phyloP scores from a whole-genome alignment of 2,888 invertebrate genomes.

The Mythimna pallens region DNA sequence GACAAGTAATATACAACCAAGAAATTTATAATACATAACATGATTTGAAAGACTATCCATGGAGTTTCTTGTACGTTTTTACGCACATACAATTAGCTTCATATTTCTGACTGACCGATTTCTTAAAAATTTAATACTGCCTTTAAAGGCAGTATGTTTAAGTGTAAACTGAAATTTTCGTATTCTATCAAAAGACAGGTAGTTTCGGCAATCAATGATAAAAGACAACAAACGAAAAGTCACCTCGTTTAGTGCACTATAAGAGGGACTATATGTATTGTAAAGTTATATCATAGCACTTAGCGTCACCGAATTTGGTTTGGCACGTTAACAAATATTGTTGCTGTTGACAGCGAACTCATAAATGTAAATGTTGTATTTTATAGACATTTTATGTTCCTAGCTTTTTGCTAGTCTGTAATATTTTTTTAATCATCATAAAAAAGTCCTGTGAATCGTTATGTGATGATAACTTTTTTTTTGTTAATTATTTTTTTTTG shows the following conservation, averaged over 20 bases:
- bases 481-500: too few species aligned
- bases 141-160: not conserved
- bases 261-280: not conserved
- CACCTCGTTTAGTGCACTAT: conserved; percentile 1
- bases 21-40: too few species aligned
- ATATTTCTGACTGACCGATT: too few species aligned
- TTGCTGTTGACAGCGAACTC: conserved; percentile 30
- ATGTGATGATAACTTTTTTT: not conserved
- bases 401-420: not conserved
- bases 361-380: conserved; percentile 20
- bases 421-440: not conserved
- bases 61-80: too few species aligned
- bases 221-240: not conserved
- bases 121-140: too few species aligned
- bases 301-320: conserved; percentile 31
- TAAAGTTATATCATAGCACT: conserved; percentile 29
- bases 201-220: not conserved
- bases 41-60: too few species aligned
- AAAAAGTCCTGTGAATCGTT: not conserved
- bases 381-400: conserved; percentile 1
- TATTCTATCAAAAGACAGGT: not conserved
- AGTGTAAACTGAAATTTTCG: not conserved
- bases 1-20: too few species aligned
- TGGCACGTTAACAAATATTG: conserved; percentile 46
- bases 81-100: too few species aligned